A percentile compares a stretch with the other conserved stretches of the same genome.
Conservation (phyloP, 2,888 invertebrate genomes). For the Drosophila buzzatii region DNA sequence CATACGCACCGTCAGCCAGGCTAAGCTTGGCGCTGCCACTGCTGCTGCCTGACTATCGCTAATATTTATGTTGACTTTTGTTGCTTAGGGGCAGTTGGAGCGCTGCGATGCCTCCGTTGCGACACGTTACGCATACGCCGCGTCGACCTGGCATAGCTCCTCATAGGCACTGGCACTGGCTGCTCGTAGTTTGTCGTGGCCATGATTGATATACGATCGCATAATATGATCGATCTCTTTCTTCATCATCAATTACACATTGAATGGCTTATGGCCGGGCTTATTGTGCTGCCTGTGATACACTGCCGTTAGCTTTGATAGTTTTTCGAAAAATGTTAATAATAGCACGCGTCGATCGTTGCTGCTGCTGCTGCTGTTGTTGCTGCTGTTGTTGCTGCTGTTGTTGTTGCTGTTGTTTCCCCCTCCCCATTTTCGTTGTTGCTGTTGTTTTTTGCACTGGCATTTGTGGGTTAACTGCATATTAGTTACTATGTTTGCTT, state of each 20-base stretch:
- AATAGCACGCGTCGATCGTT: slow-evolving; percentile 61
- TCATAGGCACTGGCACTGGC: slow-evolving; percentile 4
- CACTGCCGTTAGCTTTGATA: slow-evolving; percentile 61
- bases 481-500: slow-evolving; percentile 70
- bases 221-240: slow-evolving; percentile 80
- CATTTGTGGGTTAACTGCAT: slow-evolving; percentile 80
- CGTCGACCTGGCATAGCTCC: slow-evolving; percentile 37
- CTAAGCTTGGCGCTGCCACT: slow-evolving; percentile 22
- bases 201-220: slow-evolving; percentile 80
- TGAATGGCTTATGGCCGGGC: slow-evolving; percentile 69
- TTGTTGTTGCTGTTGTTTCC: neutral
- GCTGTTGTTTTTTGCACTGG: slow-evolving; percentile 46
- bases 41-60: slow-evolving; percentile 35
- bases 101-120: slow-evolving; percentile 63
- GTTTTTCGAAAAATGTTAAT: slow-evolving; percentile 60
- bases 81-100: slow-evolving; percentile 61
- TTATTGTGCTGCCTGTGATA: slow-evolving; percentile 47
- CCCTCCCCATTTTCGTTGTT: neutral
- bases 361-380: neutral
- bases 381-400: slow-evolving; percentile 13
- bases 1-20: slow-evolving; percentile 65
- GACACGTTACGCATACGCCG: slow-evolving; percentile 78
- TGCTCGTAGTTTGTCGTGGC: slow-evolving; percentile 74
- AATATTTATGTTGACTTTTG: slow-evolving; percentile 65
- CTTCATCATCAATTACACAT: slow-evolving; percentile 79